Evolutionary conservation across 2,797 vertebrate genomes (phyloP).

Genomic region (Coregonus ussuriensis): DNA sequence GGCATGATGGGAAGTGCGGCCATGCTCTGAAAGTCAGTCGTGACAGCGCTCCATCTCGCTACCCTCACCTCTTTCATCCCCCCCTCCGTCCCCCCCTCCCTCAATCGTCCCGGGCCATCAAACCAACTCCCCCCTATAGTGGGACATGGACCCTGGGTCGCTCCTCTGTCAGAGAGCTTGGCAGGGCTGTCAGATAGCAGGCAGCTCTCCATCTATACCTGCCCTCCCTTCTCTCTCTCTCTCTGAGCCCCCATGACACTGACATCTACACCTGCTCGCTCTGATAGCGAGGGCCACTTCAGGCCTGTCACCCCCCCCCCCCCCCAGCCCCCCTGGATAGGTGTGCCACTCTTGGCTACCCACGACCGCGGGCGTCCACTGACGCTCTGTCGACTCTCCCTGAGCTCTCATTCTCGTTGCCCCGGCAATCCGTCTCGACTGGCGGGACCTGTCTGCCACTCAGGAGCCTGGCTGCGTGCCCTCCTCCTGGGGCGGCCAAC

Average conservation of each 20-base stretch:
- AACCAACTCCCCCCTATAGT: not conserved
- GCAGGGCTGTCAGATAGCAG: conserved; percentile 1
- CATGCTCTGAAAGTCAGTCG: conserved; percentile 29
- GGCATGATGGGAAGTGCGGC: conserved; percentile 11
- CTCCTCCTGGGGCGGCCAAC: conserved; percentile 3
- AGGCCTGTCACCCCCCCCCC: conserved; percentile 32
- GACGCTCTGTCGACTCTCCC: conserved; percentile 38
- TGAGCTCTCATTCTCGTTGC: not conserved
- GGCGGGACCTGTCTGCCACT: conserved; percentile 14
- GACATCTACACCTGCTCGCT: conserved; percentile 59
- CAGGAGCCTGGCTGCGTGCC: not conserved
- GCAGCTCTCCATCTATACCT: conserved; percentile 10
- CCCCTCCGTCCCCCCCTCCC: not conserved
- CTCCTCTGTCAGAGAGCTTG: not conserved
- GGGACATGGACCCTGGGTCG: not conserved
- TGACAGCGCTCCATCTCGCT: conserved; percentile 21
- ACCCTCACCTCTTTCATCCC: not conserved
- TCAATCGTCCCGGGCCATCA: conserved; percentile 4
- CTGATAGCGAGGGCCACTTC: conserved; percentile 49
- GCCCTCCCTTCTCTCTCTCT: conserved; percentile 34
- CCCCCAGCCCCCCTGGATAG: conserved; percentile 19
- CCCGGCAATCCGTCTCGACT: conserved; percentile 35
- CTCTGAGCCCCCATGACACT: conserved; percentile 6
- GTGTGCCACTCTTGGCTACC: conserved; percentile 45
- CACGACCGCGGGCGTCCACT: conserved; percentile 37